phyloP scores from a whole-genome alignment of 2,888 invertebrate species.

The Diarsia rubi region DNA sequence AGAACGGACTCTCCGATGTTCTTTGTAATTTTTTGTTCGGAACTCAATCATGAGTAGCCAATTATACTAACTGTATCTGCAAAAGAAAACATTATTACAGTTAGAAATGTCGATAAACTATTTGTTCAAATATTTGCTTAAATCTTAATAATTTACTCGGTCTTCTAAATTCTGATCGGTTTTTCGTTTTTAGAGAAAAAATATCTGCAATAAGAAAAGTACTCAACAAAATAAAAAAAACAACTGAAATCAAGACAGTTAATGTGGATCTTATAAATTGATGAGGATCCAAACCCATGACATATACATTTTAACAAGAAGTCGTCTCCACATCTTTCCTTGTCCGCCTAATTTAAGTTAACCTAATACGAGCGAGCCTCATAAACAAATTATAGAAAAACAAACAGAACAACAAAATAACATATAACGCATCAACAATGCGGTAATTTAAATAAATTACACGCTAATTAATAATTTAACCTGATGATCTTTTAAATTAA shows the following conservation, averaged over 20 bases:
- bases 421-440: constrained; percentile 72
- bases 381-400: constrained; percentile 83
- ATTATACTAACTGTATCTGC: background rate
- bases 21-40: background rate
- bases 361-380: constrained; percentile 74
- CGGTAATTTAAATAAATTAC: constrained; percentile 64
- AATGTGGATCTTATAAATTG: too few relatives aligned
- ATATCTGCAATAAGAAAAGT: background rate
- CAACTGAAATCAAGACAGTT: background rate
- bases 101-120: background rate
- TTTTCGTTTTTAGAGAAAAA: background rate
- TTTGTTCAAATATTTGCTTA: too few relatives aligned
- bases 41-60: background rate
- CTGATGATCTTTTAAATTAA: constrained; percentile 45
- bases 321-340: constrained; percentile 68
- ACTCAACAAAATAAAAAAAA: too few relatives aligned
- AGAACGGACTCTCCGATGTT: background rate
- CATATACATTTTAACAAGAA: background rate
- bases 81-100: background rate
- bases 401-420: constrained; percentile 78
- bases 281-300: background rate
- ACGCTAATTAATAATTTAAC: constrained; percentile 57
- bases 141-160: background rate
- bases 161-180: background rate
- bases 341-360: constrained; percentile 78